A percentile compares a stretch with the other conserved stretches of the same genome.
Evolutionary conservation across 2,888 invertebrate species (phyloP).

Genomic region (Dryadula phaetusa): DNA sequence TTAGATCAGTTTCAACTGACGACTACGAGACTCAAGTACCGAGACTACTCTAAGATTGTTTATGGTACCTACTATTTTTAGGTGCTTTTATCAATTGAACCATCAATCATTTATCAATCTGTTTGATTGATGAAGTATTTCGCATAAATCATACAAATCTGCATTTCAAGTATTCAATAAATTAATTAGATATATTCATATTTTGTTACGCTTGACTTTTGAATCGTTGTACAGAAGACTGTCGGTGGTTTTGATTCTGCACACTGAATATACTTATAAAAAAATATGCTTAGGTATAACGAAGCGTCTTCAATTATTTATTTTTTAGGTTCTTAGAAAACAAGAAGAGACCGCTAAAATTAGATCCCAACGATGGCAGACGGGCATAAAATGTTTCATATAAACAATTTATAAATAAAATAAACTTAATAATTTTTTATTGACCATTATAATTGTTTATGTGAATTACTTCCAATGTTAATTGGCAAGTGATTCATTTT

Average conservation of each 20-base stretch:
- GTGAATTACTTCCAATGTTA: too few relatives aligned
- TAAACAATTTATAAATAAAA: too few relatives aligned
- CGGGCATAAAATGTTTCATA: too few relatives aligned
- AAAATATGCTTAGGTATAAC: not conserved
- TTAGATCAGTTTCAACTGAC: not conserved
- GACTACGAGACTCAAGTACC: conserved; percentile 25
- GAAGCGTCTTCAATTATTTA: not conserved
- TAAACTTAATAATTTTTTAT: too few relatives aligned
- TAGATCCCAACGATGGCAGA: too few relatives aligned
- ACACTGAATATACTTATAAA: not conserved
- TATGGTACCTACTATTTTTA: conserved; percentile 31
- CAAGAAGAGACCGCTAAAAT: too few relatives aligned
- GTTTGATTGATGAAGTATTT: conserved; percentile 40
- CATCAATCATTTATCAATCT: conserved; percentile 40
- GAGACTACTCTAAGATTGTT: conserved; percentile 31
- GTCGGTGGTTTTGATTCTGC: conserved; percentile 22
- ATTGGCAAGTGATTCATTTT: too few relatives aligned
- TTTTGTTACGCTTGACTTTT: conserved; percentile 31
- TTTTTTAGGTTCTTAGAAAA: not conserved
- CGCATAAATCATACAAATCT: conserved; percentile 38
- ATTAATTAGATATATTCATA: conserved; percentile 28
- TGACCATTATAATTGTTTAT: too few relatives aligned
- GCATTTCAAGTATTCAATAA: conserved; percentile 35
- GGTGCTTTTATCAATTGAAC: conserved; percentile 35
- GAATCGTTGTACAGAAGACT: conserved; percentile 12